phyloP scores from a whole-genome alignment of 2,113 vertebrate species.

The Thymallus thymallus region DNA sequence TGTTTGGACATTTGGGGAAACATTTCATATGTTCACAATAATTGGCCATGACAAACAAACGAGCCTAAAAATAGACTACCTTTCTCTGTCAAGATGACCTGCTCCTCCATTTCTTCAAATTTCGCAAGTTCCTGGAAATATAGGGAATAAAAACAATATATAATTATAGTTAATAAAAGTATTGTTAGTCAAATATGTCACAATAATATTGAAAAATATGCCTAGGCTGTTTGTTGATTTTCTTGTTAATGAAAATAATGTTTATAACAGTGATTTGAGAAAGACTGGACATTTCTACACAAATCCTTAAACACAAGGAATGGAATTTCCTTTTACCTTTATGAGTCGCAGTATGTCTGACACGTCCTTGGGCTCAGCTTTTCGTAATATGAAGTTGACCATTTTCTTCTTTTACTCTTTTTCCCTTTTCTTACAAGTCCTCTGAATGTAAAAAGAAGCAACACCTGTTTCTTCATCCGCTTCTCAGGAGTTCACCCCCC shows the following conservation, averaged over 20 bases:
- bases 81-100: constrained; percentile 74
- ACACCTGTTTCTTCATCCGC: constrained; percentile 95
- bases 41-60: not conserved
- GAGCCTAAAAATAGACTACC: constrained; percentile 37
- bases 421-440: constrained; percentile 89
- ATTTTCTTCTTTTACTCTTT: constrained; percentile 92
- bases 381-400: constrained; percentile 84
- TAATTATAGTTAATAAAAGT: not conserved
- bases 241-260: no score
- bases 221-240: no score
- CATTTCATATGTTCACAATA: not conserved
- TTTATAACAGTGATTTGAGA: no score
- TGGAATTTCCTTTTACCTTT: constrained; percentile 74
- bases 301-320: not conserved
- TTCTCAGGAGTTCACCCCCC: constrained; percentile 81
- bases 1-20: not conserved
- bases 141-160: not conserved
- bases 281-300: not conserved
- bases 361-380: constrained; percentile 85
- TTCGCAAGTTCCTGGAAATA: constrained; percentile 73
- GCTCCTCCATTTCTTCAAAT: constrained; percentile 76
- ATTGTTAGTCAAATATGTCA: not conserved
- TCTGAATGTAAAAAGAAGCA: constrained; percentile 91
- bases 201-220: no score
- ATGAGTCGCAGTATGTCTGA: constrained; percentile 90